phyloP scores from a whole-genome alignment of 2,888 invertebrate species.

The Platynereis dumerilii region DNA sequence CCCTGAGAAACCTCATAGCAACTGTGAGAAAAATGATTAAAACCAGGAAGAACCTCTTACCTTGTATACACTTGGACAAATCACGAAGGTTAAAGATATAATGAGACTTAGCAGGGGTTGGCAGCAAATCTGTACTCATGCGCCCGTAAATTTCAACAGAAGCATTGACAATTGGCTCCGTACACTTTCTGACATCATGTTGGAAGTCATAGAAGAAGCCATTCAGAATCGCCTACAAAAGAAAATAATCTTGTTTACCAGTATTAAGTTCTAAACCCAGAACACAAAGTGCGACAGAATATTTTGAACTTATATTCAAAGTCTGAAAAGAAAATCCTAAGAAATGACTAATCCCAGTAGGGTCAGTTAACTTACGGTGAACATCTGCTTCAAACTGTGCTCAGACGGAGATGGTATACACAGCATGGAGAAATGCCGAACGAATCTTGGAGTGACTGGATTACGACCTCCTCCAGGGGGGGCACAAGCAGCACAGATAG shows the following conservation, averaged over 20 bases:
- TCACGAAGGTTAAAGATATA: constrained; percentile 69
- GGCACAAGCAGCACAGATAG: constrained; percentile 65
- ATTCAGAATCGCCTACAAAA: constrained; percentile 67
- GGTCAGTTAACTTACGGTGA: constrained; percentile 54
- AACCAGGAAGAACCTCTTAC: constrained; percentile 13
- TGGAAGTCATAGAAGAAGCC: constrained; percentile 83
- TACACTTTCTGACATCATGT: constrained; percentile 63
- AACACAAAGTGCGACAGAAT: no score
- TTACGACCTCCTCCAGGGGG: constrained; percentile 65
- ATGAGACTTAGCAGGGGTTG: constrained; percentile 65
- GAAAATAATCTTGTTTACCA: constrained; percentile 6
- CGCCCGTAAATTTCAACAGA: constrained; percentile 63
- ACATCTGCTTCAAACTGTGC: constrained; percentile 63
- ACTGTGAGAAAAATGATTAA: not conserved
- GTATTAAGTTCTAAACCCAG: no score
- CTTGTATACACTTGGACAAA: constrained; percentile 73
- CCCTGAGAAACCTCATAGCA: no score
- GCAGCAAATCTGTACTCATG: constrained; percentile 63
- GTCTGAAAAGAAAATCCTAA: no score
- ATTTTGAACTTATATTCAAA: no score
- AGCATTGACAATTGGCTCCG: constrained; percentile 58
- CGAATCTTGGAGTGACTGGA: constrained; percentile 59
- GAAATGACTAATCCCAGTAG: no score
- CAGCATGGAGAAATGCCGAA: constrained; percentile 63
- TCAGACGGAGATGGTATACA: constrained; percentile 63